A percentile compares a stretch with the other conserved stretches of the same genome.
These are phyloP conservation scores for Oppia nitens DNA, from an alignment of 1,140 invertebrate species.

Conservation along the genomic window DNA sequence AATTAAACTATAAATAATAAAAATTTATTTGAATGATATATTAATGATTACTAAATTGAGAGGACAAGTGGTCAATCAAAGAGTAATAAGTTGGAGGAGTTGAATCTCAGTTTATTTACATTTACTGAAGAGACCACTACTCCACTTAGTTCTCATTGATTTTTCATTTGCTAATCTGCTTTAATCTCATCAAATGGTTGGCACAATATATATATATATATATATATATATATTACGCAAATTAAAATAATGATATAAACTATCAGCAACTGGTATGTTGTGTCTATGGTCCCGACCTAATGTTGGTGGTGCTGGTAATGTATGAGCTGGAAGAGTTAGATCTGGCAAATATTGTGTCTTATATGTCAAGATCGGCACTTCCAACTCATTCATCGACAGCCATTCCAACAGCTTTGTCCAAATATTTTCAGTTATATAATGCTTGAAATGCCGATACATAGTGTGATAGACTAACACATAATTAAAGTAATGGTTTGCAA, in stretches of 20 bases:
- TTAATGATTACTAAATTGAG: neutral
- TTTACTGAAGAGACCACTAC: constrained; percentile 52
- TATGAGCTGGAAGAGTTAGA: constrained; percentile 56
- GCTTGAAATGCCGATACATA: too few species aligned
- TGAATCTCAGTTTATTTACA: constrained; percentile 48
- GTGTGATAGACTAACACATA: too few species aligned
- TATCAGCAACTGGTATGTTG: too few species aligned
- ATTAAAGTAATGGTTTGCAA: too few species aligned
- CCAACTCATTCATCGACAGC: constrained; percentile 38
- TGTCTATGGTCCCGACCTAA: too few species aligned
- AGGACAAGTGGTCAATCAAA: constrained; percentile 1
- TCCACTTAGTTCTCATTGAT: constrained; percentile 39
- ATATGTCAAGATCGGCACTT: constrained; percentile 47
- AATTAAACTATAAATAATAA: neutral
- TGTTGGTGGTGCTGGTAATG: neutral
- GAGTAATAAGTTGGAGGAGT: constrained; percentile 54
- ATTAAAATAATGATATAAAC: too few species aligned
- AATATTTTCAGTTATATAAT: too few species aligned
- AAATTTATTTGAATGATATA: neutral
- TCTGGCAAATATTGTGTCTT: constrained; percentile 37
- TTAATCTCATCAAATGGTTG: too few species aligned
- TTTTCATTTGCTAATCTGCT: neutral
- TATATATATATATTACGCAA: too few species aligned
- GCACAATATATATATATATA: too few species aligned
- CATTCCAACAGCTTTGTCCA: too few species aligned